Base-by-base conservation (phyloP, 1,140 invertebrate species). In the Papilio glaucus region DNA sequence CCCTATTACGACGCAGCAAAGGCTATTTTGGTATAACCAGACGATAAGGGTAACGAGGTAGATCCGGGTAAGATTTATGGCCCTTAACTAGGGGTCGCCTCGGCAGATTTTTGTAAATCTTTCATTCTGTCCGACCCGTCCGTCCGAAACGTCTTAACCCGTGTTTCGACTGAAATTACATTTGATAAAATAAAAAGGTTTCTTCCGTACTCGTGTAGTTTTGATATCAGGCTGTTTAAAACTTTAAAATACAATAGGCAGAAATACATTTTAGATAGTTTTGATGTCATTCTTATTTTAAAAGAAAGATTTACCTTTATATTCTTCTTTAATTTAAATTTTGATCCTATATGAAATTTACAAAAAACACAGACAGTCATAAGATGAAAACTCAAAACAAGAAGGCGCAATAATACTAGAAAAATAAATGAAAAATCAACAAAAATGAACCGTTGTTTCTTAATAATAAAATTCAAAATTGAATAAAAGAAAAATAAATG, bases 71-170 rank as follows among this genome's bases (percentile, higher is more conserved):
- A 63, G 61, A 63, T 63, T 63, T 63, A 63, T 63, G 61, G 18
- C 61, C 33, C 61, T 38, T 63, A 63, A 63, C 61, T 63, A 63
- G 61, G 61, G 61, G 61, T 63, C 61, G 61, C 37, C 33, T 63
- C 37, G 33, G 61, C 61, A 63, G 61, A 63, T 63, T 63, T 63
- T 63, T 63, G n/a, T 63, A 39, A 63, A 63, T 63, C 61, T 39
- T 38, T 38, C 61, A 21, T 38, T 18, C 29, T 21, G 61, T 62
- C 60, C 29, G 29, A 62, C 45, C 45, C n/a, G 29, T 53, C 45
- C 2, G 45, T 38, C 60, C 7, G n/a, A 15, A 38, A 63, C 33
- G 33, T 63, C 61, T 63, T 39, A 63, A 63, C 61, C 61, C 33
- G 13, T 63, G 29, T 63, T 63, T 18, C 33, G 5, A 29, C n/a